Evolutionary conservation across 2,113 vertebrate species (phyloP).

Genomic region (Xiphias gladius): DNA sequence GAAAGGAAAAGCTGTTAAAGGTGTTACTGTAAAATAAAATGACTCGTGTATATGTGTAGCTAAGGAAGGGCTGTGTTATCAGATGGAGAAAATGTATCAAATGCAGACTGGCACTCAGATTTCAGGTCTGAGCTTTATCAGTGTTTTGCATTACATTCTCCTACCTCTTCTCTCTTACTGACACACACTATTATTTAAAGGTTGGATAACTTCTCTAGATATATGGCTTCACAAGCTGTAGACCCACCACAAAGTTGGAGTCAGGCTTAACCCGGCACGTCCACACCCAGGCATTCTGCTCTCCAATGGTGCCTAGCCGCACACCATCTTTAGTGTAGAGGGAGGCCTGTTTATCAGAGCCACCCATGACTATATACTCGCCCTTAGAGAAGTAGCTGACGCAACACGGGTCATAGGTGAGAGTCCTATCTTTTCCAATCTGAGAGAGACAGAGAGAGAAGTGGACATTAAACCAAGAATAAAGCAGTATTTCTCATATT

Average conservation of each 20-base stretch:
- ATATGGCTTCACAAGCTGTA: constrained; percentile 20
- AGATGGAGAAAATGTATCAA: constrained; percentile 36
- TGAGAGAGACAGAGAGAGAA: constrained; percentile 71
- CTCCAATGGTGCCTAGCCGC: constrained; percentile 90
- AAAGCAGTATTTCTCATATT: constrained; percentile 53
- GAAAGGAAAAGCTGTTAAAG: constrained; percentile 37
- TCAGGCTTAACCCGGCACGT: constrained; percentile 94
- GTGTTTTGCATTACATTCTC: constrained; percentile 11
- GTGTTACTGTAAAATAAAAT: constrained; percentile 59
- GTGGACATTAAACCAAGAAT: constrained; percentile 38
- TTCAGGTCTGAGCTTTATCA: constrained; percentile 16
- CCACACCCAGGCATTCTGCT: constrained; percentile 97
- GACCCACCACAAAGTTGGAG: constrained; percentile 96
- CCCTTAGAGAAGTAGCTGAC: constrained; percentile 97
- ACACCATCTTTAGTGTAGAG: constrained; percentile 97
- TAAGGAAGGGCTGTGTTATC: not conserved
- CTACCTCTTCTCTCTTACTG: constrained; percentile 4
- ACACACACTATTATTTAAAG: constrained; percentile 13
- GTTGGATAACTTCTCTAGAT: constrained; percentile 24
- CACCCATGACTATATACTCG: constrained; percentile 95
- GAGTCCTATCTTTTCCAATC: constrained; percentile 93
- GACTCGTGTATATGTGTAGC: constrained; percentile 28
- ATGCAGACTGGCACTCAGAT: constrained; percentile 22
- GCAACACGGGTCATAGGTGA: constrained; percentile 96
- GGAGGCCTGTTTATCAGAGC: constrained; percentile 95